A percentile compares a stretch with the other conserved stretches of the same genome.
Evolutionary conservation across 1,140 invertebrate genomes (phyloP).

Genomic region (Eueides isabella): DNA sequence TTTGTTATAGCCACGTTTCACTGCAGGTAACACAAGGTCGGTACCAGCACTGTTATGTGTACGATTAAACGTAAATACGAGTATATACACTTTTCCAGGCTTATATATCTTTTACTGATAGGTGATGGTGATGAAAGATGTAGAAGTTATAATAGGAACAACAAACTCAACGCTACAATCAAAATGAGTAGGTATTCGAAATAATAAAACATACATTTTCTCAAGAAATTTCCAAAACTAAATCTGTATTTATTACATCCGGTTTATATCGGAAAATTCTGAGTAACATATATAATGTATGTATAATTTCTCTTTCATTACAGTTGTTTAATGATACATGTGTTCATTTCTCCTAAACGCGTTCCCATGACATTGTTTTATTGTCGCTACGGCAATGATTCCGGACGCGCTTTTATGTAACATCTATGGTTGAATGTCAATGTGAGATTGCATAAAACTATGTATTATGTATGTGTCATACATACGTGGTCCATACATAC

Average conservation of each 20-base stretch:
- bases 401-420: not conserved
- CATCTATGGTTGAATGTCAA: not conserved
- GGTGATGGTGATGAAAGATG: too few relatives aligned
- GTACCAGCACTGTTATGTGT: too few relatives aligned
- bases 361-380: not conserved
- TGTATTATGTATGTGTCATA: not conserved
- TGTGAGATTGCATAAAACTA: not conserved
- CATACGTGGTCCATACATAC: not conserved
- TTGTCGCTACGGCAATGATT: not conserved
- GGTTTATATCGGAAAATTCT: not conserved
- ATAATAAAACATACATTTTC: not conserved
- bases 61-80: too few relatives aligned
- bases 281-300: not conserved
- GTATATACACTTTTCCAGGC: too few relatives aligned
- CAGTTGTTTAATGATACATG: not conserved
- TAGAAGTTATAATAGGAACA: not conserved
- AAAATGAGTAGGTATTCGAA: not conserved
- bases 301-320: too few relatives aligned
- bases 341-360: not conserved
- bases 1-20: too few relatives aligned
- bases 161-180: not conserved
- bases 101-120: too few relatives aligned
- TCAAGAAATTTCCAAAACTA: not conserved
- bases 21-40: too few relatives aligned
- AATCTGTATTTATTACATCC: not conserved